Conservation (phyloP, 1,140 invertebrate genomes). For the Hirudo medicinalis region DNA sequence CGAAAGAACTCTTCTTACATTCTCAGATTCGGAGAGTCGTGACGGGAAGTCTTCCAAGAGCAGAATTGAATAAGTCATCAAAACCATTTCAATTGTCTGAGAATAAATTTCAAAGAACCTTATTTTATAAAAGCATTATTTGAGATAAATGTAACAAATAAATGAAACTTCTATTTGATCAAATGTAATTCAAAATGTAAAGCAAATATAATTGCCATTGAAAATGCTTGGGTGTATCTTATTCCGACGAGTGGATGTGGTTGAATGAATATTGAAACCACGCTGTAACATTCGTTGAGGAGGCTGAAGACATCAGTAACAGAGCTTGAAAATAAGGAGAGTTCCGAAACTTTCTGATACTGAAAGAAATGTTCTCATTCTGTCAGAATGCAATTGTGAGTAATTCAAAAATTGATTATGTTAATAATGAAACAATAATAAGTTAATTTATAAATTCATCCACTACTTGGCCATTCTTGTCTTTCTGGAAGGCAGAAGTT, state of each 20-base stretch:
- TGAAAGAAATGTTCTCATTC: constrained; percentile 42
- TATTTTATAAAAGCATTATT: too few species aligned
- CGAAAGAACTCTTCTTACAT: not conserved
- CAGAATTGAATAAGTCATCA: constrained; percentile 92
- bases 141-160: not conserved
- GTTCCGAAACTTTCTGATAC: constrained; percentile 98
- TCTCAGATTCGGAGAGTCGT: not conserved
- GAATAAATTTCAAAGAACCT: constrained; percentile 23
- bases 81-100: constrained; percentile 88
- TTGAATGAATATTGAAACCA: constrained; percentile 49
- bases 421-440: too few species aligned
- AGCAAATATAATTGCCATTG: not conserved
- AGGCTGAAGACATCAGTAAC: constrained; percentile 99
- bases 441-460: constrained; percentile 16
- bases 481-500: constrained; percentile 91
- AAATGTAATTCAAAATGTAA: not conserved
- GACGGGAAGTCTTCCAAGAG: constrained; percentile 78
- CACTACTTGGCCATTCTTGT: constrained; percentile 92
- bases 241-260: not conserved
- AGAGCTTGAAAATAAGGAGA: constrained; percentile 96
- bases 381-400: too few species aligned
- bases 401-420: too few species aligned
- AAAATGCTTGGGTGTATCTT: not conserved
- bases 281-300: constrained; percentile 96
- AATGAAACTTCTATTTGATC: not conserved